Percentiles rank a stretch among this genome's conserved stretches.
Evolutionary conservation across 2,797 vertebrate genomes (phyloP).

Genomic region (Thalassophryne amazonica): DNA sequence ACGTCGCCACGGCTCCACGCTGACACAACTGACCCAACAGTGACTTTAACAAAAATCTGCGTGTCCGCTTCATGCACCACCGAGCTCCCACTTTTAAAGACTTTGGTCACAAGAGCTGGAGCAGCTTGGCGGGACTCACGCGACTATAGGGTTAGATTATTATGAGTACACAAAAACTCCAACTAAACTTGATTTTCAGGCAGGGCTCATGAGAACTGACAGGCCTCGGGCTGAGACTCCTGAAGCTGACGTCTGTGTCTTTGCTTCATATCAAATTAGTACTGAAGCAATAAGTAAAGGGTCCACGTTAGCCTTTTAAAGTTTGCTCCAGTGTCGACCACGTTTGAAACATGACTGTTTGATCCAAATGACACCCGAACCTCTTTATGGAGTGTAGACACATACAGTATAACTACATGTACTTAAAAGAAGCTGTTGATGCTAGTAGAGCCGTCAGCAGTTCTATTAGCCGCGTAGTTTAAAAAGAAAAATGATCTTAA

Average conservation of each 20-base stretch:
- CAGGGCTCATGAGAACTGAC: slow-evolving; percentile 18
- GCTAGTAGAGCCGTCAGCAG: slow-evolving; percentile 71
- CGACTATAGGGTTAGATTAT: slow-evolving; percentile 36
- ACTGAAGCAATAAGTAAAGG: slow-evolving; percentile 58
- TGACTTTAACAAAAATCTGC: not conserved
- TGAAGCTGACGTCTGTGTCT: slow-evolving; percentile 17
- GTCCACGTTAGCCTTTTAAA: slow-evolving; percentile 45
- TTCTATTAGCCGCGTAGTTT: slow-evolving; percentile 78
- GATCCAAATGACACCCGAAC: slow-evolving; percentile 52
- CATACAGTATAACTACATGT: slow-evolving; percentile 78
- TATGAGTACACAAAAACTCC: slow-evolving; percentile 27
- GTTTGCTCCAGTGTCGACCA: slow-evolving; percentile 51
- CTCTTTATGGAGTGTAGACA: slow-evolving; percentile 71
- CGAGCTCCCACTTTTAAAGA: slow-evolving; percentile 4
- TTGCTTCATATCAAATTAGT: slow-evolving; percentile 46
- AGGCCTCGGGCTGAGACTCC: slow-evolving; percentile 15
- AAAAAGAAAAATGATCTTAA: slow-evolving; percentile 78
- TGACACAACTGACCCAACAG: slow-evolving; percentile 21
- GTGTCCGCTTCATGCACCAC: slow-evolving; percentile 3
- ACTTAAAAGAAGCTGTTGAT: slow-evolving; percentile 73
- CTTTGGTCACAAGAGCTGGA: slow-evolving; percentile 23
- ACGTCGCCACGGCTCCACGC: slow-evolving; percentile 26
- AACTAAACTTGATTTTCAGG: slow-evolving; percentile 36
- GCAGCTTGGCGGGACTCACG: slow-evolving; percentile 14
- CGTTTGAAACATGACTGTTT: slow-evolving; percentile 69